These are phyloP conservation scores for Drosophila paramelanica DNA, from an alignment of 2,888 invertebrate genomes.

Conservation along the genomic window DNA sequence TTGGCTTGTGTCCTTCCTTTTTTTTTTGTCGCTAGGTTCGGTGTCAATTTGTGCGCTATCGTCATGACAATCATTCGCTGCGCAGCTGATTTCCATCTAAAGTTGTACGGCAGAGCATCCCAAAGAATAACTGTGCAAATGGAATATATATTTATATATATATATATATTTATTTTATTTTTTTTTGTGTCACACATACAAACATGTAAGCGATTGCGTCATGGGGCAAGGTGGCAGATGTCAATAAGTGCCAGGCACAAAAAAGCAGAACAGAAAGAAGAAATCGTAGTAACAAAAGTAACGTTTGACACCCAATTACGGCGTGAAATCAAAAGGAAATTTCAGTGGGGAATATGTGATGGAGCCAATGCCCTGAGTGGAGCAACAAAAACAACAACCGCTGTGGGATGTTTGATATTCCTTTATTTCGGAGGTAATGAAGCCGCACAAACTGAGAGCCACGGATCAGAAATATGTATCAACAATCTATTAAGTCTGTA, in stretches of 20 bases:
- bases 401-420: background rate
- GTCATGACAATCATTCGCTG: conserved; percentile 71
- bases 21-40: conserved; percentile 26
- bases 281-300: conserved; percentile 70
- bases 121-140: conserved; percentile 39
- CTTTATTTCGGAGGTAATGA: conserved; percentile 11
- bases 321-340: conserved; percentile 78
- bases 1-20: conserved; percentile 28
- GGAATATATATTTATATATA: conserved; percentile 5
- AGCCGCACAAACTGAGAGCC: conserved; percentile 7
- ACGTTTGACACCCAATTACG: conserved; percentile 80
- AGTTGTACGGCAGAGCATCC: conserved; percentile 47
- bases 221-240: conserved; percentile 68
- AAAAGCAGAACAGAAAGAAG: conserved; percentile 48
- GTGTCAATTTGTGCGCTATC: conserved; percentile 67
- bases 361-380: conserved; percentile 4
- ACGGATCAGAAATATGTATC: background rate
- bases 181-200: conserved; percentile 25
- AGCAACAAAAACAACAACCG: conserved; percentile 2
- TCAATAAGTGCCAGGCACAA: conserved; percentile 71
- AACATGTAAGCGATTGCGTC: conserved; percentile 9
- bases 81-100: conserved; percentile 71
- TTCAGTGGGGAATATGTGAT: conserved; percentile 57
- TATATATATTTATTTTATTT: conserved; percentile 10
- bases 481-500: conserved; percentile 4